These are phyloP conservation scores for Darevskia mixta DNA, from an alignment of 2,797 vertebrate genomes.

Conservation along the genomic window DNA sequence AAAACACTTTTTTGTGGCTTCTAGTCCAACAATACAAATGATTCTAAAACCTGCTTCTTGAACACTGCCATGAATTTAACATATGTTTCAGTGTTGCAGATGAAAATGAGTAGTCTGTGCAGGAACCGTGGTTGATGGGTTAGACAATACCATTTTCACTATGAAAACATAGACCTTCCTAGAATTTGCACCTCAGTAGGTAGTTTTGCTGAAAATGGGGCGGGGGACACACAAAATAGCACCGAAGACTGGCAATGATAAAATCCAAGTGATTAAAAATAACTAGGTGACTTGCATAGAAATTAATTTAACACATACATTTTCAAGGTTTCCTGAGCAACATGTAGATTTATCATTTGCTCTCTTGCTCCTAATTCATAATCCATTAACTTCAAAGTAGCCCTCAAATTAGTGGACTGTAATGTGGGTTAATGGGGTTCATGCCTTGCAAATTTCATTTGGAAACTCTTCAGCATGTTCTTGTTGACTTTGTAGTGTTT, in stretches of 20 bases:
- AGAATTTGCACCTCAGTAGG: slow-evolving; percentile 19
- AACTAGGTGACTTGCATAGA: slow-evolving; percentile 22
- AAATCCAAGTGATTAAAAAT: neutral
- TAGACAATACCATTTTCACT: neutral
- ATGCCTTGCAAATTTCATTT: slow-evolving; percentile 45
- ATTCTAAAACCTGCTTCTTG: slow-evolving; percentile 16
- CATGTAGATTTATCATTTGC: slow-evolving; percentile 39
- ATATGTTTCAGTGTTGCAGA: neutral
- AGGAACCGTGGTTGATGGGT: neutral
- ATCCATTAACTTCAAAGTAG: slow-evolving; percentile 17
- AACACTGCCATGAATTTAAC: neutral
- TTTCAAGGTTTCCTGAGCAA: neutral
- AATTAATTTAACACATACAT: slow-evolving; percentile 43
- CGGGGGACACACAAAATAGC: slow-evolving; percentile 15
- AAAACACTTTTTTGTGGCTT: slow-evolving; percentile 54
- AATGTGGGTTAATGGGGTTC: neutral
- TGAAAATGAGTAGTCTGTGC: neutral
- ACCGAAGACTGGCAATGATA: slow-evolving; percentile 56
- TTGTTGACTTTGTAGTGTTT: slow-evolving; percentile 55
- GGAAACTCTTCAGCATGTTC: slow-evolving; percentile 37
- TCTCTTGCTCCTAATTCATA: neutral
- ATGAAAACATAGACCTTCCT: slow-evolving; percentile 52
- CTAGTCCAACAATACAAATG: slow-evolving; percentile 57
- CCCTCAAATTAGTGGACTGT: neutral
- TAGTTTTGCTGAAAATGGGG: slow-evolving; percentile 47